Percentiles rank a stretch among this genome's conserved stretches.
Conservation (phyloP, 1,140 invertebrate species). For the Habropoda laboriosa region DNA sequence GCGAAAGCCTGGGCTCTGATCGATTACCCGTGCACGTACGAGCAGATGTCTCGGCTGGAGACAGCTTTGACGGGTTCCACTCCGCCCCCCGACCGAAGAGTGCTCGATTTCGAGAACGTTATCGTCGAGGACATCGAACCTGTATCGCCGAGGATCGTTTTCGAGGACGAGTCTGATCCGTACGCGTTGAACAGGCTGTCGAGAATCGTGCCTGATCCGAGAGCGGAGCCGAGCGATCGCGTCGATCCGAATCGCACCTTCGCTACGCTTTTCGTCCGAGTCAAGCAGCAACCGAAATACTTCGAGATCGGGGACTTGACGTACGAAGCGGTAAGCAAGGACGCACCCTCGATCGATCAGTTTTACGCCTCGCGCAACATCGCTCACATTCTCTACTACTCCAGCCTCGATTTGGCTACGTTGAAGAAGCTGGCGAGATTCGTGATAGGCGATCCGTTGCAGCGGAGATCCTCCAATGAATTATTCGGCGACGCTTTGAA, state of each 20-base stretch:
- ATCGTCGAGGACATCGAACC: slow-evolving; percentile 80
- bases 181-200: slow-evolving; percentile 64
- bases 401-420: slow-evolving; percentile 81
- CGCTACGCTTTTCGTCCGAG: slow-evolving; percentile 82
- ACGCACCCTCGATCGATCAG: slow-evolving; percentile 81
- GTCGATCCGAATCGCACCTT: slow-evolving; percentile 78
- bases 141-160: slow-evolving; percentile 75
- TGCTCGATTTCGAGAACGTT: slow-evolving; percentile 74
- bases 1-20: slow-evolving; percentile 84
- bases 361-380: slow-evolving; percentile 83
- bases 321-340: slow-evolving; percentile 78
- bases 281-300: slow-evolving; percentile 77
- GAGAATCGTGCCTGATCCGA: slow-evolving; percentile 79
- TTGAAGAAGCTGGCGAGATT: slow-evolving; percentile 83
- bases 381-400: slow-evolving; percentile 83
- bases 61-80: slow-evolving; percentile 78
- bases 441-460: slow-evolving; percentile 79
- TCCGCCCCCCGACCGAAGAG: slow-evolving; percentile 63
- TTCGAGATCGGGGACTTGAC: slow-evolving; percentile 75
- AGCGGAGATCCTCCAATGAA: slow-evolving; percentile 77
- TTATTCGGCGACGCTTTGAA: slow-evolving; percentile 80
- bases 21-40: slow-evolving; percentile 84
- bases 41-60: slow-evolving; percentile 83
- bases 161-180: slow-evolving; percentile 72
- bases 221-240: slow-evolving; percentile 62